Evolutionary conservation across 2,113 vertebrate species (phyloP), one percentile per base, ranked within the genome.

Genomic region (Ploceus nigricollis): DNA sequence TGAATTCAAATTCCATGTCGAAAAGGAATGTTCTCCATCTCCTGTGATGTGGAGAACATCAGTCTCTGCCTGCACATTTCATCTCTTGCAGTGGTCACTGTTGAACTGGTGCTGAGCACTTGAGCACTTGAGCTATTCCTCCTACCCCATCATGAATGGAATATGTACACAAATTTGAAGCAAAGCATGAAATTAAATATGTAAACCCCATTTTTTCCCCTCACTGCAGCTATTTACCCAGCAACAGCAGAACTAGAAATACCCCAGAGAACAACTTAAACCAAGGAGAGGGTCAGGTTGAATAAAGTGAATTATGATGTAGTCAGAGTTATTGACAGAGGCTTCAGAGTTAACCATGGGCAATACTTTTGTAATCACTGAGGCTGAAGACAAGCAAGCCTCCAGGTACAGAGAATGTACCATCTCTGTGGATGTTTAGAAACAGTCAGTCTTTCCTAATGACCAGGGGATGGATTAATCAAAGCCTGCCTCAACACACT

Each of bases 101-200:
- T 25, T 73, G 39, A 35, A 13, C 14, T 54, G 50, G 16, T 39
- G 54, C 16, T 77, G 12, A 81, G 20, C 23, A 9, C 15, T n/a
- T 77, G 12, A 81, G 20, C 23, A 9, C 15, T n/a, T 35, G 15
- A 39, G 11, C 18, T 73, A 2, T 33, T 51, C 20, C 37, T 87
- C 42, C 51, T 56, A 18, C 27, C 24, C 35, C 30, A 5, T 53
- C 42, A 54, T 31, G 28, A 79, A 82, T 33, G 71, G 23, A 47
- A 22, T 31, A 39, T 1, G 8, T 31, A 21, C 44, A 54, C 13
- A 48, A 35, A 58, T 54, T 35, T 30, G 54, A 87, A 82, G 54
- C 0, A 0, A 78, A 40, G 1, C 39, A 44, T 27, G 7, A 39
- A 64, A 21, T 19, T 35, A 24, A 82, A 35, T 13, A 15, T 11